Percentiles rank a stretch among this genome's conserved stretches.
These are phyloP conservation scores for Cephalotes varians DNA, from an alignment of 2,888 invertebrate species.

Conservation along the genomic window DNA sequence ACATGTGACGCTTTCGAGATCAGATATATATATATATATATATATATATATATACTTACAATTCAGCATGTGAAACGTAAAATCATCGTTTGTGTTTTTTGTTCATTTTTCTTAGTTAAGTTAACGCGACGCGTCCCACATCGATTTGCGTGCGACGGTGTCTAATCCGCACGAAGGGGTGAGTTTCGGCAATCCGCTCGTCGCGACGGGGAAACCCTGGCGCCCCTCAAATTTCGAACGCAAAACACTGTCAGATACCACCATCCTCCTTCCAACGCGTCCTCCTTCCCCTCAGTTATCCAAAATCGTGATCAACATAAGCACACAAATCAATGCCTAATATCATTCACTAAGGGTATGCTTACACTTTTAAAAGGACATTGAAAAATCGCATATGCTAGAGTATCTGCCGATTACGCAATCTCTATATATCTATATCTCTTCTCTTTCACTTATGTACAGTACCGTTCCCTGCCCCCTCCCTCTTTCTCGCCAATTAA, in stretches of 20 bases:
- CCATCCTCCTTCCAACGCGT: constrained; percentile 43
- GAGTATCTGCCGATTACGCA: constrained; percentile 82
- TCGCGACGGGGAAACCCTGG: constrained; percentile 67
- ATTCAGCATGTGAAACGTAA: background rate
- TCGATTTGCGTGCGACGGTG: constrained; percentile 18
- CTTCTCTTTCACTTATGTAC: constrained; percentile 72
- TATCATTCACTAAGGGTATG: constrained; percentile 82
- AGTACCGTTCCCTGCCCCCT: constrained; percentile 64
- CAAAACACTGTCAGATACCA: constrained; percentile 73
- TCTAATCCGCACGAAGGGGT: constrained; percentile 12
- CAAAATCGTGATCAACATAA: constrained; percentile 79
- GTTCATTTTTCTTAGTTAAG: background rate
- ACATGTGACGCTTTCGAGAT: background rate
- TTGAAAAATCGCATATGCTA: constrained; percentile 85
- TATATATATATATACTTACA: constrained; percentile 12
- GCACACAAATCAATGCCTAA: constrained; percentile 83
- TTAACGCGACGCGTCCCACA: background rate
- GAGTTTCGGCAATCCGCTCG: constrained; percentile 3
- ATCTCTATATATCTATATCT: constrained; percentile 71
- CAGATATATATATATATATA: no score
- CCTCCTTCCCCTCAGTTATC: constrained; percentile 61
- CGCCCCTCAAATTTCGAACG: constrained; percentile 80
- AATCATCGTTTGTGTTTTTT: background rate
- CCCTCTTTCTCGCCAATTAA: constrained; percentile 65
- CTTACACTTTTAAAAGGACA: constrained; percentile 85